These are phyloP conservation scores for Meloe dianella DNA, from an alignment of 2,888 invertebrate species.

Conservation along the genomic window DNA sequence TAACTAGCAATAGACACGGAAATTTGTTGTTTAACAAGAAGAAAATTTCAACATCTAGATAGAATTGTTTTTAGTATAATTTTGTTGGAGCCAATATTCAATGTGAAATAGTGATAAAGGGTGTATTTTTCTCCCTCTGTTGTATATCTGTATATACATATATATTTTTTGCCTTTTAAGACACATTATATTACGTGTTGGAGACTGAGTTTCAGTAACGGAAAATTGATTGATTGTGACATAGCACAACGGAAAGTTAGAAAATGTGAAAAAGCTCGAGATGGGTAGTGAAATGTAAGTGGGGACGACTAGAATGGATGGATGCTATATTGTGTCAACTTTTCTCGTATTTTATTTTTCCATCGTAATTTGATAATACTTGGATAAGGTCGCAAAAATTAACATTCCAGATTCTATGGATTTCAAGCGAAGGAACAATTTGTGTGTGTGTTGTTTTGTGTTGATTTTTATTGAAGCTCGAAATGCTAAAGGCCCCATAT, in stretches of 20 bases:
- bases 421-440: too few species aligned
- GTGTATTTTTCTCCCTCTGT: too few species aligned
- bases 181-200: constrained; percentile 8
- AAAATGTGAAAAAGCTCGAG: constrained; percentile 14
- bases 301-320: not conserved
- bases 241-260: constrained; percentile 15
- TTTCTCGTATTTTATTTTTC: not conserved
- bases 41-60: constrained; percentile 9
- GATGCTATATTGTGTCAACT: constrained; percentile 12
- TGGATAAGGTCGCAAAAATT: not conserved
- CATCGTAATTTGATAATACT: not conserved
- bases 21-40: constrained; percentile 17
- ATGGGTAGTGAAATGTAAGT: too few species aligned
- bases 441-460: too few species aligned
- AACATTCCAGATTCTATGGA: constrained; percentile 2
- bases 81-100: not conserved
- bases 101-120: not conserved
- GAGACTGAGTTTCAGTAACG: constrained; percentile 1
- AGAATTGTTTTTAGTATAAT: not conserved
- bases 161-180: not conserved
- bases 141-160: too few species aligned
- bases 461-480: too few species aligned
- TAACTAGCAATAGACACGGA: constrained; percentile 48
- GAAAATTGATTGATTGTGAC: constrained; percentile 19
- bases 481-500: too few species aligned